Conservation (phyloP, 2,113 vertebrate species). For the Falcunculus frontatus region DNA sequence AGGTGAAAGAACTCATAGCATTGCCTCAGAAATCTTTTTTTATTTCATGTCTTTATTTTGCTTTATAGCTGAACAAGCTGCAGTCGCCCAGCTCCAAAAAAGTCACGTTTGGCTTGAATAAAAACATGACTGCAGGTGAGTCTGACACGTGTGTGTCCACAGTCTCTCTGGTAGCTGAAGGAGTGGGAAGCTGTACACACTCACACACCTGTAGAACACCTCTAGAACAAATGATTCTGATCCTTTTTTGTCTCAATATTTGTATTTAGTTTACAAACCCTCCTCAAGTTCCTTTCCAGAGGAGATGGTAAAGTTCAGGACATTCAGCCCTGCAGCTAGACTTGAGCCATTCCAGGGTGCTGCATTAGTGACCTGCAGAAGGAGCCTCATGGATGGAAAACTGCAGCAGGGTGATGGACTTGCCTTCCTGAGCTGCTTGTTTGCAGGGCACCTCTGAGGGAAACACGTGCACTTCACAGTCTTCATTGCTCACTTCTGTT, state of each 20-base stretch:
- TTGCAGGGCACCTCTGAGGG: background rate
- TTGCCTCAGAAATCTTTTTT: background rate
- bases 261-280: background rate
- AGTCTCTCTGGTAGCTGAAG: background rate
- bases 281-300: background rate
- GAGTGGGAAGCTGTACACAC: background rate
- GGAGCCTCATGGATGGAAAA: background rate
- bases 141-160: background rate
- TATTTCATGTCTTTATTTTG: background rate
- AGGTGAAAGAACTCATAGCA: background rate
- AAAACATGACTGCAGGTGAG: constrained; percentile 83
- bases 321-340: background rate
- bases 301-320: background rate
- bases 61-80: constrained; percentile 59
- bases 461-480: background rate
- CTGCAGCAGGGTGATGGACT: background rate
- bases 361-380: background rate
- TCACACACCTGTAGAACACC: background rate
- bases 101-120: constrained; percentile 83
- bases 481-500: background rate
- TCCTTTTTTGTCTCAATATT: background rate
- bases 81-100: constrained; percentile 73
- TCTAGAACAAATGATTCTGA: background rate
- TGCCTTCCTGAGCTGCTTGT: background rate
- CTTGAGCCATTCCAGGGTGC: background rate